phyloP scores from a whole-genome alignment of 2,888 invertebrate genomes.

The Tuta absoluta region DNA sequence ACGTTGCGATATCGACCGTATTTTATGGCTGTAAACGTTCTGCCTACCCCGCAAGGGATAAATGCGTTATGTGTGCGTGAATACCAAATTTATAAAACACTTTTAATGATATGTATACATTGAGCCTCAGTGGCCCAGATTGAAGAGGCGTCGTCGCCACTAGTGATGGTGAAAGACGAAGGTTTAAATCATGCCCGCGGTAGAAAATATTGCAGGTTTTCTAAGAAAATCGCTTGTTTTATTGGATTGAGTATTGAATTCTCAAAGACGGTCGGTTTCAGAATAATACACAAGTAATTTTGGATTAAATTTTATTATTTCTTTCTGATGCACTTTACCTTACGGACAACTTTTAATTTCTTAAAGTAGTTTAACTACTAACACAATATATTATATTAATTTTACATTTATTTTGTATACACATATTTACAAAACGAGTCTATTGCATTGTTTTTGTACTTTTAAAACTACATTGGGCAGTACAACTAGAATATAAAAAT shows the following conservation, averaged over 20 bases:
- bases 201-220: no score
- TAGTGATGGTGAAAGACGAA: no score
- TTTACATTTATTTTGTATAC: conserved; percentile 65
- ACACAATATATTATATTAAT: conserved; percentile 55
- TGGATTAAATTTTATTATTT: conserved; percentile 33
- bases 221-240: not conserved
- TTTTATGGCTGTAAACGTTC: no score
- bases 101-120: no score
- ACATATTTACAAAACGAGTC: conserved; percentile 76
- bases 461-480: conserved; percentile 32
- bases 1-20: no score
- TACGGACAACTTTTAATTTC: conserved; percentile 47
- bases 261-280: not conserved
- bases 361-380: conserved; percentile 41
- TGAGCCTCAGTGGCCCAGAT: no score
- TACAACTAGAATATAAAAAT: conserved; percentile 39
- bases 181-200: no score
- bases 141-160: no score
- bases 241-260: not conserved
- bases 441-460: conserved; percentile 54
- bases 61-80: no score
- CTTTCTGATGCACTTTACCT: conserved; percentile 53
- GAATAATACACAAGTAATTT: not conserved
- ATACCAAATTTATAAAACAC: no score
- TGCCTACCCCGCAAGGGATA: no score